Conservation (phyloP, 2,113 vertebrate genomes). For the Tonatia bakeri region DNA sequence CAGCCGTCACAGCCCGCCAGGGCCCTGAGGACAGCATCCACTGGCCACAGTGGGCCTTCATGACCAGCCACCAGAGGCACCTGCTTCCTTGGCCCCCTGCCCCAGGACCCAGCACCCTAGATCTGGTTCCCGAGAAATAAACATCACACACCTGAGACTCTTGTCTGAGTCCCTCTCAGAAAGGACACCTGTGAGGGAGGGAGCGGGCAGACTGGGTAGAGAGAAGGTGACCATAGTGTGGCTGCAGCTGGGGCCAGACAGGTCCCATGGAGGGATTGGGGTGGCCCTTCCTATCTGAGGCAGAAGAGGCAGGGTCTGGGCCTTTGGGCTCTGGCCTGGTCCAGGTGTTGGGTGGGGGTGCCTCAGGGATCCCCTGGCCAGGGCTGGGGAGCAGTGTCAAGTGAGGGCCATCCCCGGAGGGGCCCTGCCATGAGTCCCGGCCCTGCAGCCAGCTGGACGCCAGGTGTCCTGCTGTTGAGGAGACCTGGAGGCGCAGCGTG, state of each 20-base stretch:
- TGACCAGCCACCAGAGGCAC: not conserved
- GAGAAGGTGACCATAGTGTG: rapidly evolving
- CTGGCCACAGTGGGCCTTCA: rapidly evolving
- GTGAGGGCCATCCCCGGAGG: not conserved
- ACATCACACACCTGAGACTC: not conserved
- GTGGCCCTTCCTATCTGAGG: not conserved
- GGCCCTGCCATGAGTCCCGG: too few species aligned
- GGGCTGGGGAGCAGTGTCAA: not conserved
- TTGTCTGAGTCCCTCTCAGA: not conserved
- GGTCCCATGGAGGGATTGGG: not conserved
- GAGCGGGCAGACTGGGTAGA: rapidly evolving
- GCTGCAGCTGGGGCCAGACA: rapidly evolving
- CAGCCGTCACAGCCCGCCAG: not conserved
- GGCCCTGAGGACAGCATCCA: rapidly evolving
- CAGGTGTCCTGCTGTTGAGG: too few species aligned
- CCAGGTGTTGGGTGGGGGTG: not conserved
- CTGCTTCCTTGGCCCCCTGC: not conserved
- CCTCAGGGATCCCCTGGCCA: too few species aligned
- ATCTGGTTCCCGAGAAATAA: not conserved
- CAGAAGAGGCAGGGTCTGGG: too few species aligned
- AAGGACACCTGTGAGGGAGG: not conserved
- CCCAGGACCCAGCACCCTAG: not conserved
- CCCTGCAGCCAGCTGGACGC: not conserved
- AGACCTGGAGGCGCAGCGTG: not conserved
- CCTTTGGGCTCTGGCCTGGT: rapidly evolving